Evolutionary conservation across 2,888 invertebrate genomes (phyloP), one percentile per base, ranked within the genome.

Genomic region (Tiliacea aurago): DNA sequence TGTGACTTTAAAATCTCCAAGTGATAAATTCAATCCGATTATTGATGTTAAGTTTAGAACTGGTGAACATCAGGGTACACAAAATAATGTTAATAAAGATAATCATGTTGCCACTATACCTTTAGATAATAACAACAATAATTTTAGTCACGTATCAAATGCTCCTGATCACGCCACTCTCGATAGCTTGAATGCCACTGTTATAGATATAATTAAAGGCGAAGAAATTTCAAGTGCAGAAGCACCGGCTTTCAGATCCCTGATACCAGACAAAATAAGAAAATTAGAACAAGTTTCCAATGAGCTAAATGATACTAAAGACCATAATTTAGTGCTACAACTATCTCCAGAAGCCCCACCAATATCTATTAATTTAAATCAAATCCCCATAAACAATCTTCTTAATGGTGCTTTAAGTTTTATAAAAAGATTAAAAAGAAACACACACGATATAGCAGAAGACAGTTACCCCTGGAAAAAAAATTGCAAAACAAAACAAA

Each of bases 361-460:
- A 3, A 1, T 53, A 43, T 28, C 49, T 3, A 3, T 73, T 20
- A 63, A 64, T n/a, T 45, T 73, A 20, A 45, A 68, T 5, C 56
- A 70, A 41, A 10, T 73, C 49, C 80, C 80, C 10, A 0, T 79
- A 0, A 53, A 45, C 3, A 53, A 65, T 55, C 0, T 81, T 0
- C 1, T 81, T 23, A 47, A n/a, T 41, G 53, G 15, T 0, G 68
- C 80, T 13, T 18, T 79, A 0, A 49, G 37, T 20, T 61, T 83
- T 0, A 15, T 81, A 2, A 73, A 62, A 11, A 56, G 83, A 65
- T 53, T 73, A 0, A 81, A 78, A 68, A 43, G 83, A 33, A 33
- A 49, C 0, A 18, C 20, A 0, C 2, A 33, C 0, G 0, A 20
- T 7, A 6, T 4, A 4, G 4, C n/a, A 18, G n/a, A 49, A 33